Percentiles rank a stretch among this genome's conserved stretches.
phyloP scores from a whole-genome alignment of 2,797 vertebrate genomes.

The Urophycis tenuis region DNA sequence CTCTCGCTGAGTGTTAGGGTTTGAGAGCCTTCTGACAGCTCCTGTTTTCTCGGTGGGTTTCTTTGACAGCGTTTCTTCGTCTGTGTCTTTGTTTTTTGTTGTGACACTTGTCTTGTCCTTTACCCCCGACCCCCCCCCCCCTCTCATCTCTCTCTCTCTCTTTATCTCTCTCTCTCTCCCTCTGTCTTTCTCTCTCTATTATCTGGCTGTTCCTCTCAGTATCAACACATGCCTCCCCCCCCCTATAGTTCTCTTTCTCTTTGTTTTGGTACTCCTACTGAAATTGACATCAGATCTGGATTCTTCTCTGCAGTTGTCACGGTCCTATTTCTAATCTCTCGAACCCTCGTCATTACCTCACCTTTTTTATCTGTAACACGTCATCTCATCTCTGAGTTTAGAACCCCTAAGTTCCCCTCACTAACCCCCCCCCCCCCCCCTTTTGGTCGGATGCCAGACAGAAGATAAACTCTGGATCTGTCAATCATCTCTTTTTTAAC shows the following conservation, averaged over 20 bases:
- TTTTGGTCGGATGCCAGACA: background rate
- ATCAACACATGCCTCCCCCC: constrained; percentile 42
- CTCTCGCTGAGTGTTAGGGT: background rate
- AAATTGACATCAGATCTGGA: background rate
- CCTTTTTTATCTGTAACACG: constrained; percentile 64
- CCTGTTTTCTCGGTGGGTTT: constrained; percentile 24
- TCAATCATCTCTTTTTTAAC: constrained; percentile 56
- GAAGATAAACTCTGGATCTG: background rate
- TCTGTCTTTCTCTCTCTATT: constrained; percentile 22
- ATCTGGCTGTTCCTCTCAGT: constrained; percentile 41
- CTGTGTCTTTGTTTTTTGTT: constrained; percentile 35
- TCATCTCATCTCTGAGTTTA: constrained; percentile 65
- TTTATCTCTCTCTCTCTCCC: constrained; percentile 21
- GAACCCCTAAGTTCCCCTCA: constrained; percentile 58
- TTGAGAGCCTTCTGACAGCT: background rate
- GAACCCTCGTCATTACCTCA: constrained; percentile 38
- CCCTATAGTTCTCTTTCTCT: background rate
- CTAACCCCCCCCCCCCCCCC: constrained; percentile 40
- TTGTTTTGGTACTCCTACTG: background rate
- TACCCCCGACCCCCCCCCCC: constrained; percentile 39
- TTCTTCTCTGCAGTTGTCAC: background rate
- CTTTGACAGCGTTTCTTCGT: constrained; percentile 52
- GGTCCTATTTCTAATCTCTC: constrained; percentile 4
- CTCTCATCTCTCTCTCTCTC: too few relatives aligned
- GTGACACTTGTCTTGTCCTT: constrained; percentile 52